Base-by-base conservation (phyloP, 1,140 invertebrate species). In the Platorchestia sp. region DNA sequence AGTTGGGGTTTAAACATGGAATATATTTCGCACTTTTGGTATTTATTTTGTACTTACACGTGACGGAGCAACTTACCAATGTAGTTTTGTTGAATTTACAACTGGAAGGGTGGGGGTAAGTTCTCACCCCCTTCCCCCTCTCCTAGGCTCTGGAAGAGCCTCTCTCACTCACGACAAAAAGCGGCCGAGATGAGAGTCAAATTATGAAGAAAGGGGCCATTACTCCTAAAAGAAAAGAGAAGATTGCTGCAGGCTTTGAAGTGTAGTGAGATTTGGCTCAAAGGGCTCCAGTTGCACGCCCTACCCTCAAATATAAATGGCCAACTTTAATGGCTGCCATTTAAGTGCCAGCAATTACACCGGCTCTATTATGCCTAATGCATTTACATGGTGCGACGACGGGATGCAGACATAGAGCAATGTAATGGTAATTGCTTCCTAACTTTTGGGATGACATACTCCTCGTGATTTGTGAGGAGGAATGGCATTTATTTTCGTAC, bases 161-260 rank as follows among this genome's bases (percentile, higher is more conserved):
- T 19, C 91, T 93, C 91, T 45, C 6, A 47, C 44, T 40, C 7
- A 40, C 7, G 41, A 47, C 45, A 93, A 93, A 90, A 93, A 93
- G 91, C 47, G 43, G 43, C 16, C 91, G 91, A 93, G 91, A 93
- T 93, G 91, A 93, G 91, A 93, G 91, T 93, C 91, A 45, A 93
- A 93, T 93, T 93, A 93, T 93, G 91, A 93, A 93, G 91, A 93
- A 93, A 93, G 91, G 45, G 91, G 91, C 91, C 91, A 93, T 93
- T 93, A 93, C 91, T 93, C 43, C 45, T 93, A 44, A 93, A 93
- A 93, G 91, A 93, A 93, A 93, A 90, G 87, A 90, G 87, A 90
- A 93, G 91, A 93, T 93, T 45, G 91, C 45, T 40, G 7, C 43
- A 44, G 44, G 91, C 91, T 93, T 93, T 93, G 91, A 93, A 93